phyloP scores from a whole-genome alignment of 1,140 invertebrate species.

The Drosophila grimshawi region DNA sequence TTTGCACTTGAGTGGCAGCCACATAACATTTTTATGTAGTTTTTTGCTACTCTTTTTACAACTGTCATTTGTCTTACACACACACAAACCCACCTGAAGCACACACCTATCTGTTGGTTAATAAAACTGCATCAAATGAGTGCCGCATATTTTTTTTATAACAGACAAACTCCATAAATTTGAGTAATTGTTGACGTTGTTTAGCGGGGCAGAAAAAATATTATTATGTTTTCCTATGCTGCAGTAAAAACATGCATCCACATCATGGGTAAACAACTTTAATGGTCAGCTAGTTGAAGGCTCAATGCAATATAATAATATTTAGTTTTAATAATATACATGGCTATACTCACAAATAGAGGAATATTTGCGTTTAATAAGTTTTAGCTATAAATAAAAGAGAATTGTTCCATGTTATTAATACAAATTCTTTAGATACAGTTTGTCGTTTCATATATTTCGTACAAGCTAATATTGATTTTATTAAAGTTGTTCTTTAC shows the following conservation, averaged over 20 bases:
- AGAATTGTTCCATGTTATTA: too few relatives aligned
- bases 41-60: slow-evolving; percentile 58
- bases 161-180: slow-evolving; percentile 55
- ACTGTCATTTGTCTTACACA: slow-evolving; percentile 49
- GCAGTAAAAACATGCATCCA: background rate
- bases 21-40: slow-evolving; percentile 52
- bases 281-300: background rate
- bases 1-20: slow-evolving; percentile 19
- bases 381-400: too few relatives aligned
- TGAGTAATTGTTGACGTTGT: slow-evolving; percentile 62
- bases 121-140: slow-evolving; percentile 54
- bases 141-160: slow-evolving; percentile 59
- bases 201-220: slow-evolving; percentile 48
- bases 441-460: too few relatives aligned
- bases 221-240: slow-evolving; percentile 15
- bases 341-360: too few relatives aligned
- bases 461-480: too few relatives aligned
- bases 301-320: background rate
- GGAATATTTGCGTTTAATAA: too few relatives aligned
- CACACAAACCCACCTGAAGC: slow-evolving; percentile 18
- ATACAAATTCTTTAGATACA: too few relatives aligned
- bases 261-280: background rate
- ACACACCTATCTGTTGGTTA: slow-evolving; percentile 44
- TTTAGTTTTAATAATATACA: background rate
- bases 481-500: too few relatives aligned